Evolutionary conservation across 2,888 invertebrate genomes (phyloP).

Genomic region (Clitarchus hookeri): DNA sequence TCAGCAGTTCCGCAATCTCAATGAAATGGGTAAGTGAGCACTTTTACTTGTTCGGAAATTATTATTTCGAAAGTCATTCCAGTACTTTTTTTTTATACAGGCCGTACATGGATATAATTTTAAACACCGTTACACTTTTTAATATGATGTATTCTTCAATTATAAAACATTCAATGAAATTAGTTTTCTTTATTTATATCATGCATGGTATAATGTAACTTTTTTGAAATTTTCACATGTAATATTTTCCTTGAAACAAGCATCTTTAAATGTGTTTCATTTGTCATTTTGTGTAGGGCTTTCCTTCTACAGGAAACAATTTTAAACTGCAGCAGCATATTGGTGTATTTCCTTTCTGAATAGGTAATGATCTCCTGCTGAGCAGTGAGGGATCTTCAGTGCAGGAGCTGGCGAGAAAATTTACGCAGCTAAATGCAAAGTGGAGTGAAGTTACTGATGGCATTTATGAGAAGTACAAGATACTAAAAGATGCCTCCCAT

Average conservation of each 20-base stretch:
- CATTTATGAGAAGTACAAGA: constrained; percentile 61
- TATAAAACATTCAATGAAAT: no score
- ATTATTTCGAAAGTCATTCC: not conserved
- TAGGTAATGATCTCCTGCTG: constrained; percentile 66
- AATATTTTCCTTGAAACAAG: no score
- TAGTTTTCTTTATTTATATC: no score
- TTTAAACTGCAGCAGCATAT: no score
- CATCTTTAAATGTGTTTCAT: no score
- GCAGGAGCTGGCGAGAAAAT: constrained; percentile 66
- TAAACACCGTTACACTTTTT: no score
- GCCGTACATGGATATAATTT: no score
- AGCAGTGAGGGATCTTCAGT: constrained; percentile 62
- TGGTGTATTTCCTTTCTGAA: not conserved
- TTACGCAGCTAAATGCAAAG: constrained; percentile 70
- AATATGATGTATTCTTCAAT: no score
- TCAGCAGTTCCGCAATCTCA: constrained; percentile 68
- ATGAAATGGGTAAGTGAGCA: constrained; percentile 62
- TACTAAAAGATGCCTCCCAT: constrained; percentile 74
- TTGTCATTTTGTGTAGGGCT: no score
- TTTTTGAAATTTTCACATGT: no score
- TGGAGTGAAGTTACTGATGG: constrained; percentile 73
- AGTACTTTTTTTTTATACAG: not conserved
- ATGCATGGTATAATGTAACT: no score
- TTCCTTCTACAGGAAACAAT: no score
- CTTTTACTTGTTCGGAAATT: constrained; percentile 11